A percentile compares a stretch with the other conserved stretches of the same genome.
These are phyloP conservation scores for Saguinus imperator DNA, from an alignment of 2,113 vertebrate species.

Conservation along the genomic window DNA sequence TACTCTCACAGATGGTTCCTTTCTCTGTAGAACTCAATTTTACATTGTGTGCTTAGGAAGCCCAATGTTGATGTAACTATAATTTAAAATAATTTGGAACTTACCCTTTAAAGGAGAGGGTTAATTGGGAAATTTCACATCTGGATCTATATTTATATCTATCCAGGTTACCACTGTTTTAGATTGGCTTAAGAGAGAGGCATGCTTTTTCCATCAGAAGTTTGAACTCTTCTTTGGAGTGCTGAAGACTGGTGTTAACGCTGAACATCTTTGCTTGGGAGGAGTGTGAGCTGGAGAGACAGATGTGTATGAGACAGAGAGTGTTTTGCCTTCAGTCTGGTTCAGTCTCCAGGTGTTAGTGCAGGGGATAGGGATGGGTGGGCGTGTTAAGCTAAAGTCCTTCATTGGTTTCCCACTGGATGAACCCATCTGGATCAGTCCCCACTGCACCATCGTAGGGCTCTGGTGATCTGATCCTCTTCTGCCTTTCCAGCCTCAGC, in stretches of 20 bases:
- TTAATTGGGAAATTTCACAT: neutral
- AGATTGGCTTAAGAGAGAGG: neutral
- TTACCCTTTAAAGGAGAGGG: neutral
- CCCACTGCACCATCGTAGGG: neutral
- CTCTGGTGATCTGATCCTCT: neutral
- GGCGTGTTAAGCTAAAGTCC: neutral
- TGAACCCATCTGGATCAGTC: neutral
- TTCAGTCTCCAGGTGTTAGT: neutral
- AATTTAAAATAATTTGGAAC: neutral
- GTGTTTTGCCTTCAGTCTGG: neutral
- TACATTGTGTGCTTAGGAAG: neutral
- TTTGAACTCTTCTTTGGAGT: neutral
- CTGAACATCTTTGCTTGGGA: neutral
- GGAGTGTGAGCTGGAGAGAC: neutral
- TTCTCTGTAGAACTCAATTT: conserved; percentile 13
- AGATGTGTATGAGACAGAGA: neutral
- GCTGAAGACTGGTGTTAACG: neutral
- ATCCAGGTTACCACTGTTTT: neutral
- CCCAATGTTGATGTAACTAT: neutral
- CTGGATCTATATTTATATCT: neutral
- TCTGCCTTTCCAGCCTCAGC: neutral
- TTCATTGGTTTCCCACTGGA: neutral
- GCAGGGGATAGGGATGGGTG: neutral
- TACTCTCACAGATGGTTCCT: neutral
- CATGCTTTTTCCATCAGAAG: neutral